Evolutionary conservation across 2,797 vertebrate species (phyloP), one percentile per base, ranked within the genome.

Genomic region (Remorina albescens): DNA sequence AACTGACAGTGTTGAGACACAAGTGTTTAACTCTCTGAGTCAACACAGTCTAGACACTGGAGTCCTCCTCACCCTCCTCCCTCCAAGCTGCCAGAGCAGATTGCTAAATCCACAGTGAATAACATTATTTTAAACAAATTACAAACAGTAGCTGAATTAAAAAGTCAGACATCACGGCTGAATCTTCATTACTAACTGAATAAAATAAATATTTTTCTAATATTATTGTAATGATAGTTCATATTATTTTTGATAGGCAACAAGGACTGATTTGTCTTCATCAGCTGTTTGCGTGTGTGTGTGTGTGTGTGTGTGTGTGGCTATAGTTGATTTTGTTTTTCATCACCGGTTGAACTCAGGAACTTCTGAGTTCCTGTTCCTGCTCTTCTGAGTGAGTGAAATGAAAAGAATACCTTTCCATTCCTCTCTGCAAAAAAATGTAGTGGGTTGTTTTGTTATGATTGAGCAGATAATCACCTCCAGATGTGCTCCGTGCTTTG

Each of bases 381-480:
- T n/a, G n/a, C n/a, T n/a, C 26, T 16, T 53, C 26, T 16, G 2
- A 65, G 63, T 56, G 61, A 39, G 28, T 67, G 36, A 67, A 79
- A 58, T 28, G 53, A 76, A 39, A 57, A 30, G 34, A 82, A 61
- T 55, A 56, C 76, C 49, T 76, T 66, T 74, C 68, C 77, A 76
- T 65, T 78, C 67, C 67, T 75, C 69, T 82, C 51, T 65, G 65
- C 67, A 25, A 50, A 74, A 70, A 83, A 64, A 81, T 77, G 69
- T 67, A 26, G 65, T 68, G 80, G 74, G 47, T 57, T 82, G 67
- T 82, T 84, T 78, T 81, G 58, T 82, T 85, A 61, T 81, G 76
- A 81, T 77, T 71, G 62, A 80, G 54, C 73, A 70, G 74, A 85
- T 81, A 74, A 91, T 86, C 36, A 57, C 56, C 64, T 76, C 89